These are phyloP conservation scores for Synanthedon andrenaeformis DNA, from an alignment of 2,888 invertebrate species.

Conservation along the genomic window DNA sequence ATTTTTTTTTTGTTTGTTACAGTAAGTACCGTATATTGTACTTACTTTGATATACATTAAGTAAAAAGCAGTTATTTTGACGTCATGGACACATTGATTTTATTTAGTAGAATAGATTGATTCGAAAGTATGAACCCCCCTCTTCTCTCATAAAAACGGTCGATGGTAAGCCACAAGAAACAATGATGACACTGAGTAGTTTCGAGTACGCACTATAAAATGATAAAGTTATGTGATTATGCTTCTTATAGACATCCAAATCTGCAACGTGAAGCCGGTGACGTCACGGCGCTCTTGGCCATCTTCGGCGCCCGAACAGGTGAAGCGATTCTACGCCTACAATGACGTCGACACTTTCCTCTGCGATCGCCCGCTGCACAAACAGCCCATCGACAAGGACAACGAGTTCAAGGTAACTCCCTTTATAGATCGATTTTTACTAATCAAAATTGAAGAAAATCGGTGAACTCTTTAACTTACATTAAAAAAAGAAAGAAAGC, in stretches of 20 bases:
- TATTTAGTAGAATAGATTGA: too few relatives aligned
- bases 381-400: slow-evolving; percentile 90
- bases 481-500: not conserved
- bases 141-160: too few relatives aligned
- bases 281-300: slow-evolving; percentile 76
- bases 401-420: slow-evolving; percentile 87
- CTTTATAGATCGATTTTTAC: not conserved
- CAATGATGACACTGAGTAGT: slow-evolving; percentile 29
- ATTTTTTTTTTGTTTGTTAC: too few relatives aligned
- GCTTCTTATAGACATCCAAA: slow-evolving; percentile 80
- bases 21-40: too few relatives aligned
- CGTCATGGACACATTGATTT: too few relatives aligned
- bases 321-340: slow-evolving; percentile 89
- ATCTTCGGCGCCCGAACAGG: slow-evolving; percentile 84
- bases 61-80: too few relatives aligned
- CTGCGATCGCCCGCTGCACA: slow-evolving; percentile 90
- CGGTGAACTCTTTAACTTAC: not conserved
- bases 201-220: slow-evolving; percentile 87
- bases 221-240: not conserved
- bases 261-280: slow-evolving; percentile 93
- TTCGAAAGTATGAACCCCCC: too few relatives aligned
- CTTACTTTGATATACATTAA: too few relatives aligned
- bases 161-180: too few relatives aligned
- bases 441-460: not conserved
- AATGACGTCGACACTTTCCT: slow-evolving; percentile 92